A percentile compares a stretch with the other conserved stretches of the same genome.
These are phyloP conservation scores for Parasteatoda lunata DNA, from an alignment of 2,888 invertebrate species.

Conservation along the genomic window DNA sequence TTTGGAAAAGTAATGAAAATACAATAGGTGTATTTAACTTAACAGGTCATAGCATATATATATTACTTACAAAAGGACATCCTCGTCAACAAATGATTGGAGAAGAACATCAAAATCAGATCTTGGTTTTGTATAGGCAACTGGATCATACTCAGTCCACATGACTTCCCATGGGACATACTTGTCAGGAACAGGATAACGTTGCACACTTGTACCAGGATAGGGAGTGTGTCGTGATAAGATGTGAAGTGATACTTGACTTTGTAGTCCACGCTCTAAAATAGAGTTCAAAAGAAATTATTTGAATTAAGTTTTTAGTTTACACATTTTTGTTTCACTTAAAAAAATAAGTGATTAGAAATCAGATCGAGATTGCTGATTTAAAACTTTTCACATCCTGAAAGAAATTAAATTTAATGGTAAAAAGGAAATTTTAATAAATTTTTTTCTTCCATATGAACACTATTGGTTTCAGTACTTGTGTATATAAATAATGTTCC, in stretches of 20 bases:
- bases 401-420: too few relatives aligned
- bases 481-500: too few relatives aligned
- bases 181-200: constrained; percentile 75
- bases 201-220: constrained; percentile 73
- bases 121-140: constrained; percentile 72
- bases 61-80: constrained; percentile 66
- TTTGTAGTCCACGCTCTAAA: constrained; percentile 51
- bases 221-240: constrained; percentile 74
- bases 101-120: constrained; percentile 71
- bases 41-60: background rate
- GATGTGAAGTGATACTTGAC: constrained; percentile 71
- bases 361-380: too few relatives aligned
- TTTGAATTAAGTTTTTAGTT: background rate
- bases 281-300: background rate
- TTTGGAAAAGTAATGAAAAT: too few relatives aligned
- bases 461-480: too few relatives aligned
- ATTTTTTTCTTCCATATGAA: too few relatives aligned
- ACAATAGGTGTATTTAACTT: background rate
- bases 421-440: too few relatives aligned
- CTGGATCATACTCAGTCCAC: constrained; percentile 73
- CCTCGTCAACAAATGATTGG: constrained; percentile 73
- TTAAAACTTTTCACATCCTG: too few relatives aligned
- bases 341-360: background rate
- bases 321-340: background rate
- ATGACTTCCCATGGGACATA: constrained; percentile 75